Evolutionary conservation across 2,797 vertebrate genomes (phyloP), one percentile per base, ranked within the genome.

Genomic region (Hippopotamyrus pictus): DNA sequence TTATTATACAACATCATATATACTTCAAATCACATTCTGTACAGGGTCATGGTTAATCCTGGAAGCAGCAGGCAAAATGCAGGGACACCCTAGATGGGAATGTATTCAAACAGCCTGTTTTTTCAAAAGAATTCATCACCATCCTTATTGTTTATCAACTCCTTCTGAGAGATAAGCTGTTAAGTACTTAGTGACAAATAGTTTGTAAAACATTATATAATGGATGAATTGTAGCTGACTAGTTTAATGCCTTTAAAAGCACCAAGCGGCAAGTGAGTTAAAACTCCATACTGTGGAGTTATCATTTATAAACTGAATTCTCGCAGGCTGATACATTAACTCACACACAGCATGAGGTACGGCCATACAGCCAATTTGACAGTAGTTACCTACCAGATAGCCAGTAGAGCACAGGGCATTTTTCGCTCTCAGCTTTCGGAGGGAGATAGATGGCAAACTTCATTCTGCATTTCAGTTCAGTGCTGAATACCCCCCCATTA

Each of bases 401-500:
- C 98, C 98, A 99, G 87, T 98, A 99, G 0, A 99, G 90, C 17
- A 97, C 97, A 9, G 98, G 97, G 89, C 98, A 99, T 50, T 97
- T 99, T 57, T 88, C 94, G 0, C 94, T 96, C 94, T 99, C 98
- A 0, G 97, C 97, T 90, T 98, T 98, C 14, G 97, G 97, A 59
- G 98, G 98, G 89, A 99, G 95, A 94, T 96, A 99, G 92, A 99
- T 93, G 6, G 95, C 98, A 93, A 99, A 98, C 94, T 96, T 99
- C 98, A 99, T 99, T 95, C 97, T 99, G 95, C 97, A 99, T 90
- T 97, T 98, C 84, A 99, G 94, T 92, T 99, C 98, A 3, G 93
- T 85, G 95, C 98, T 99, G 92, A 57, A 89, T 90, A 59, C 83
- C 59, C 29, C 9, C 11, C 14, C 69, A 44, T 41, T 33, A 19